Evolutionary conservation across 1,140 invertebrate species (phyloP).

Genomic region (Xylocopa sonorina): DNA sequence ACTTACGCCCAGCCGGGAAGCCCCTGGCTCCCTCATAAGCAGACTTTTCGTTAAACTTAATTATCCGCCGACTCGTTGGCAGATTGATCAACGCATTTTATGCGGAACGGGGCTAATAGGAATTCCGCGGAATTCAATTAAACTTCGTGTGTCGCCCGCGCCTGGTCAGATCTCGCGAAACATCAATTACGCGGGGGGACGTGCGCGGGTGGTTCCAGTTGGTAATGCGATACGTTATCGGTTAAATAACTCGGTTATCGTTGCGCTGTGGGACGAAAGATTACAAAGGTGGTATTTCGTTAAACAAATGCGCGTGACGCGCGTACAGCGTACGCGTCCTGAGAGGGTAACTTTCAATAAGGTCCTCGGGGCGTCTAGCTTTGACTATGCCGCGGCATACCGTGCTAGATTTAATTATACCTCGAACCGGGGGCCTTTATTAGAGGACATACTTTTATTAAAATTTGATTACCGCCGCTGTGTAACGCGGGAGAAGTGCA

Average conservation of each 20-base stretch:
- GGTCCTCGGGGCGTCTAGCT: neutral
- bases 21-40: slow-evolving; percentile 45
- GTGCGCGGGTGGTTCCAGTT: slow-evolving; percentile 64
- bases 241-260: slow-evolving; percentile 52
- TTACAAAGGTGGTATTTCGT: slow-evolving; percentile 50
- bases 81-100: slow-evolving; percentile 64
- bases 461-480: slow-evolving; percentile 32
- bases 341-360: neutral
- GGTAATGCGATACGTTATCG: slow-evolving; percentile 56
- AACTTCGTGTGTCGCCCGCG: slow-evolving; percentile 48
- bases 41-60: slow-evolving; percentile 70
- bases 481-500: slow-evolving; percentile 16
- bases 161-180: slow-evolving; percentile 14
- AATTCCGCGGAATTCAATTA: slow-evolving; percentile 71
- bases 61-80: slow-evolving; percentile 64
- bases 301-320: slow-evolving; percentile 51
- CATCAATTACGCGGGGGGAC: slow-evolving; percentile 60
- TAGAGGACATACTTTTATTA: slow-evolving; percentile 31
- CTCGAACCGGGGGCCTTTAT: slow-evolving; percentile 14
- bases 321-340: too few species aligned
- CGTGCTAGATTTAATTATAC: slow-evolving; percentile 38
- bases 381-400: slow-evolving; percentile 6
- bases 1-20: slow-evolving; percentile 44
- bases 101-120: slow-evolving; percentile 64
- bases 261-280: slow-evolving; percentile 16